Conservation (phyloP, 1,140 invertebrate species). For the Tachypleus tridentatus region DNA sequence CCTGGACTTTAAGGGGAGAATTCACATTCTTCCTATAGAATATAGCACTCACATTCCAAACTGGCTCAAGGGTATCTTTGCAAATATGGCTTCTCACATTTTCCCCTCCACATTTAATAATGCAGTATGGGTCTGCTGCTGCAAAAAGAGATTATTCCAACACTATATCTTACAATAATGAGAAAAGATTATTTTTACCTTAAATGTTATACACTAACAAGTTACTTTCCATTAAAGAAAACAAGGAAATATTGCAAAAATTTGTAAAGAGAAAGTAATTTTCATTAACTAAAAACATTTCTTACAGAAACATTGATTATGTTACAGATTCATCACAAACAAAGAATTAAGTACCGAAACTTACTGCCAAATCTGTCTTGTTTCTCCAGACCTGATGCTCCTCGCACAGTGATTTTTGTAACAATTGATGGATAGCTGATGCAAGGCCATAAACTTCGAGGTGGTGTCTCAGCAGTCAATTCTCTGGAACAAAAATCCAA, state of each 20-base stretch:
- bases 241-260: too few relatives aligned
- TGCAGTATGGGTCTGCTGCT: constrained; percentile 43
- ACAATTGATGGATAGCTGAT: constrained; percentile 31
- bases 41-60: constrained; percentile 40
- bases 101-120: constrained; percentile 42
- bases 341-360: not conserved
- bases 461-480: constrained; percentile 29
- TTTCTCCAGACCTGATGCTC: constrained; percentile 35
- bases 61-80: constrained; percentile 38
- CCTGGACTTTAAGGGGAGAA: constrained; percentile 34
- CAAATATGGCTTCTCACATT: constrained; percentile 34
- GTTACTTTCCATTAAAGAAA: too few relatives aligned
- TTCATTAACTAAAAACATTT: too few relatives aligned
- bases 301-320: constrained; percentile 7
- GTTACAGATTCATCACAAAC: not conserved
- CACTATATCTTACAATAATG: too few relatives aligned
- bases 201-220: too few relatives aligned
- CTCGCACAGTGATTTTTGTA: constrained; percentile 34
- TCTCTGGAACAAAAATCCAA: constrained; percentile 21
- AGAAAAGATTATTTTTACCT: too few relatives aligned
- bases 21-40: constrained; percentile 40
- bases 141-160: too few relatives aligned
- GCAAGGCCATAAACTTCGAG: constrained; percentile 26
- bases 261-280: too few relatives aligned
- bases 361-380: constrained; percentile 36